Evolutionary conservation across 2,797 vertebrate genomes (phyloP), one percentile per base, ranked within the genome.

Genomic region (Karalla daura): DNA sequence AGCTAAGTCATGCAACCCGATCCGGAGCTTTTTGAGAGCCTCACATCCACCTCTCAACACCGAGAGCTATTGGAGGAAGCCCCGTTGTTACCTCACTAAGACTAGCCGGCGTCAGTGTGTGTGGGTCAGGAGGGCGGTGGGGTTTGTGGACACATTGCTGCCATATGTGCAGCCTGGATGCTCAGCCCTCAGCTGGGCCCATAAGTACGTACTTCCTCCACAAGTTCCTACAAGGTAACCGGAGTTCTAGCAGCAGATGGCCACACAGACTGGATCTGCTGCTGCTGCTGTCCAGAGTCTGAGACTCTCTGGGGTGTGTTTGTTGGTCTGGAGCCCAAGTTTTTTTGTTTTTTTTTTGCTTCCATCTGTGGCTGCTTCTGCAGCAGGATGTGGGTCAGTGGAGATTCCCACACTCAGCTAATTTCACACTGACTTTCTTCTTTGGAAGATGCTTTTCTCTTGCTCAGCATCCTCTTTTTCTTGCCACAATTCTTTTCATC

Each of bases 51-150:
- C 88, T 86, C 83, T 89, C 83, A 84, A 67, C 83, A 71, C 85
- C 35, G 41, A 74, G 71, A 77, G 79, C 86, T 80, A 85, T 84
- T 77, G 85, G 86, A 91, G 90, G 89, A 92, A 90, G 87, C 77
- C n/a, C 46, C 60, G 83, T 74, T 79, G 85, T 93, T 93, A 90
- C 90, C 88, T 89, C 89, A 88, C 86, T 70, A 92, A 91, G 92
- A 93, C 91, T 88, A 71, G 77, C 81, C 91, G 92, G 92, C 90
- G 83, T 92, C 88, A 81, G 86, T 83, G 83, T 68, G 68, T 83
- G 76, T 56, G 76, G 81, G 91, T 91, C 84, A 85, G 67, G 55
- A 85, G 87, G 82, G 59, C 83, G 65, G 58, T 6, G 23, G 43
- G 58, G 71, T 61, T 33, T 62, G 85, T 32, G 55, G 78, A 84